Percentiles rank a stretch among this genome's conserved stretches.
phyloP scores from a whole-genome alignment of 2,113 vertebrate species.

The Cariama cristata region DNA sequence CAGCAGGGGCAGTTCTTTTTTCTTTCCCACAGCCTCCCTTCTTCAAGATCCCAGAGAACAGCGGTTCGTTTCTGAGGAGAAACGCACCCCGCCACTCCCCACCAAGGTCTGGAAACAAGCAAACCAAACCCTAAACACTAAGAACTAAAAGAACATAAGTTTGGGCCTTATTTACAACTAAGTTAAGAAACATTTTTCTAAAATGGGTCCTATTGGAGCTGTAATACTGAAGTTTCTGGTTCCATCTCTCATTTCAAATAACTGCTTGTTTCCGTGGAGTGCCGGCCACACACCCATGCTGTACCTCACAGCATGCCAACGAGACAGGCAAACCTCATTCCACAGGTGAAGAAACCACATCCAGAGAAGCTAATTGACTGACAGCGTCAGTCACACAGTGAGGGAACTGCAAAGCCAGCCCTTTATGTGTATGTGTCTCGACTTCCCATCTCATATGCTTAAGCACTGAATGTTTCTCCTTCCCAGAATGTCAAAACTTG shows the following conservation, averaged over 20 bases:
- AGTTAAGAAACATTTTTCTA: neutral
- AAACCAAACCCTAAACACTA: neutral
- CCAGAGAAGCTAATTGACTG: neutral
- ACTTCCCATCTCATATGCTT: neutral
- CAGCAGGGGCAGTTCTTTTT: accelerated
- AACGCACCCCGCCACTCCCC: accelerated
- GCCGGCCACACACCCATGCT: accelerated
- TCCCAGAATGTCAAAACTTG: too few relatives aligned
- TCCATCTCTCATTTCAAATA: neutral
- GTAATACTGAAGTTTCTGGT: neutral
- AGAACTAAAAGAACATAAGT: neutral
- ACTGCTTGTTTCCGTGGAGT: neutral
- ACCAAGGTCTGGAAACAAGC: neutral
- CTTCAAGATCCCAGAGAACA: neutral
- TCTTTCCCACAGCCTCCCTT: neutral
- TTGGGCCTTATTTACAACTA: neutral
- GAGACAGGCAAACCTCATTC: too few relatives aligned
- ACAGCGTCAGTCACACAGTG: accelerated
- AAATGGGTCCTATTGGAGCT: neutral
- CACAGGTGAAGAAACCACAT: neutral
- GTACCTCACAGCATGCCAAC: accelerated
- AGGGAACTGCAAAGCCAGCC: neutral
- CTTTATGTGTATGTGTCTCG: accelerated
- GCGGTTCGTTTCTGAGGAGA: neutral
- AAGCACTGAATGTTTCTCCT: neutral